These are phyloP conservation scores for Petrocephalus microphthalmus DNA, from an alignment of 2,113 vertebrate species.

Conservation along the genomic window DNA sequence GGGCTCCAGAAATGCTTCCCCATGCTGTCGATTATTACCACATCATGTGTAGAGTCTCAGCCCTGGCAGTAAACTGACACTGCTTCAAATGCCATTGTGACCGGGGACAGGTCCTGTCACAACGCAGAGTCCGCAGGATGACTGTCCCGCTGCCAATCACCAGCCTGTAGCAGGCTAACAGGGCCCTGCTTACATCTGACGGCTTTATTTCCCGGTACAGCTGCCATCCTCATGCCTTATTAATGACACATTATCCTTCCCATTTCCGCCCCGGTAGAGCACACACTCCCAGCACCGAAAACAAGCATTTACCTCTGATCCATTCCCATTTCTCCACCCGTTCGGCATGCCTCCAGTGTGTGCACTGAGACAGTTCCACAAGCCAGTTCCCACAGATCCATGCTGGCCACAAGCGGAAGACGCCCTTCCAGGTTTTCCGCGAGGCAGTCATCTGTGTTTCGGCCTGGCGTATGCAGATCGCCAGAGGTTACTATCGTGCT, in stretches of 20 bases:
- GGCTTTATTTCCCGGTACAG: not conserved
- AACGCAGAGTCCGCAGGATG: not conserved
- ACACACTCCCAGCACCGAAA: not conserved
- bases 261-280: not conserved
- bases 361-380: not conserved
- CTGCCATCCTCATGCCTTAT: not conserved
- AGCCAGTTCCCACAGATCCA: not conserved
- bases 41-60: not conserved
- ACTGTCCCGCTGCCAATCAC: not conserved
- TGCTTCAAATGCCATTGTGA: not conserved
- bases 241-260: not conserved
- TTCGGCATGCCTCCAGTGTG: not conserved
- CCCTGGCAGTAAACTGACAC: not conserved
- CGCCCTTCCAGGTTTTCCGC: not conserved
- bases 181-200: not conserved
- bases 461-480: not conserved
- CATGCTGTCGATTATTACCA: not conserved
- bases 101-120: not conserved
- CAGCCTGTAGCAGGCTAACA: not conserved
- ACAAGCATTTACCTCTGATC: not conserved
- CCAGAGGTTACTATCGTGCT: not conserved
- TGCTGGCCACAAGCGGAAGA: not conserved
- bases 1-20: not conserved
- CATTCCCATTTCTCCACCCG: not conserved
- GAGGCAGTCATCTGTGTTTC: not conserved